Conservation (phyloP, 2,113 vertebrate species). For the Penelope pileata region DNA sequence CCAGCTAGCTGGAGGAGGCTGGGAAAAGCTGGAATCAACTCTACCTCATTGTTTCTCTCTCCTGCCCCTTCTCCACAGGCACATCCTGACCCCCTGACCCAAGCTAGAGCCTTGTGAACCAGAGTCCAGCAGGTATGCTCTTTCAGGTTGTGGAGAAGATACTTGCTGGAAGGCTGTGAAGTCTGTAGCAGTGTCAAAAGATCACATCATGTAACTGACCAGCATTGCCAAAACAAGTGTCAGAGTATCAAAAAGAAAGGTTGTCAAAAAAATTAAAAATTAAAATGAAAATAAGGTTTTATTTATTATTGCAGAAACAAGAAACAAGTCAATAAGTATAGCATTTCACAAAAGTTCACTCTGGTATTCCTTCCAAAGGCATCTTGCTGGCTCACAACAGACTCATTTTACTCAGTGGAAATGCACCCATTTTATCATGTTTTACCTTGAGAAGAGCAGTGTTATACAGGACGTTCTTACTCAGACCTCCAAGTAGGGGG, state of each 20-base stretch:
- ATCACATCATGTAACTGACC: accelerated
- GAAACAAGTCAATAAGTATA: background rate
- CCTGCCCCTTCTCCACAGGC: background rate
- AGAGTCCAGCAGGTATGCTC: background rate
- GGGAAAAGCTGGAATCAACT: background rate
- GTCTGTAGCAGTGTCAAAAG: background rate
- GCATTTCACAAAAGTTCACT: background rate
- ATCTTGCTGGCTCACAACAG: background rate
- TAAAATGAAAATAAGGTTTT: background rate
- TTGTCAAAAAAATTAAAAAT: background rate
- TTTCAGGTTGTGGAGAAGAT: background rate
- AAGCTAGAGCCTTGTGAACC: background rate
- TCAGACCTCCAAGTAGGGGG: background rate
- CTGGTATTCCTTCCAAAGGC: background rate
- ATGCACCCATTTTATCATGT: background rate
- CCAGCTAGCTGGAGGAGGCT: background rate
- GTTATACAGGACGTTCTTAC: background rate
- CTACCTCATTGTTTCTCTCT: background rate
- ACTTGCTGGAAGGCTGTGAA: background rate
- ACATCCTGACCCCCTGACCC: background rate
- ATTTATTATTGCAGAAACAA: background rate
- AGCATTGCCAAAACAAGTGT: background rate
- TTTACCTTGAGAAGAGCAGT: background rate
- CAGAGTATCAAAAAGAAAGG: background rate
- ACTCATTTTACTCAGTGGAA: background rate